phyloP scores from a whole-genome alignment of 2,888 invertebrate species.

The Macrophya alboannulata region DNA sequence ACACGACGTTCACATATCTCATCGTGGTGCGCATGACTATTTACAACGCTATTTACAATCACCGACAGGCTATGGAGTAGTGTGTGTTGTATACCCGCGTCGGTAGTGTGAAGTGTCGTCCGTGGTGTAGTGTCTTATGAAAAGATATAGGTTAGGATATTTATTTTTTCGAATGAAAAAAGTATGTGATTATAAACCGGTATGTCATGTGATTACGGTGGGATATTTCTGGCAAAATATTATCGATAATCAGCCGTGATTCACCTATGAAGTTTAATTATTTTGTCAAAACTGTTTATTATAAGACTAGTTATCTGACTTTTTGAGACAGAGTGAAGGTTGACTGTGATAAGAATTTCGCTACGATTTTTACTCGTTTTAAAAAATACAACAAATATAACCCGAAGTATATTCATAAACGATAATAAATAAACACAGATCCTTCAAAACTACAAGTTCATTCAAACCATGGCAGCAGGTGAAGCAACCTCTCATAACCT shows the following conservation, averaged over 20 bases:
- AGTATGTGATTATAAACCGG: conserved; percentile 61
- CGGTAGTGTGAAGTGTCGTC: not conserved
- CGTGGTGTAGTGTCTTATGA: conserved; percentile 60
- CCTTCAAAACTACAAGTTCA: not conserved
- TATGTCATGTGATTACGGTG: conserved; percentile 68
- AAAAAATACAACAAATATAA: not conserved
- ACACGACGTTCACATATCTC: conserved; percentile 3
- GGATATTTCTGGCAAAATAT: conserved; percentile 46
- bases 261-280: not conserved
- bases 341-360: conserved; percentile 9
- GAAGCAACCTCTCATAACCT: conserved; percentile 68
- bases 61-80: not conserved
- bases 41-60: not conserved
- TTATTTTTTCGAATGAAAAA: conserved; percentile 70
- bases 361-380: not conserved
- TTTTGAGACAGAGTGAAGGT: conserved; percentile 15
- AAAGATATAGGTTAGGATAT: conserved; percentile 71
- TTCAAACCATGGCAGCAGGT: conserved; percentile 70
- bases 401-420: not conserved
- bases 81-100: not conserved
- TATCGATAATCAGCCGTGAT: conserved; percentile 1
- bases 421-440: not conserved
- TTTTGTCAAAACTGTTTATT: conserved; percentile 11
- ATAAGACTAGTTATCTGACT: not conserved
- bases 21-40: not conserved